Evolutionary conservation across 1,140 invertebrate genomes (phyloP).

Genomic region (Caenorhabditis brenneri): DNA sequence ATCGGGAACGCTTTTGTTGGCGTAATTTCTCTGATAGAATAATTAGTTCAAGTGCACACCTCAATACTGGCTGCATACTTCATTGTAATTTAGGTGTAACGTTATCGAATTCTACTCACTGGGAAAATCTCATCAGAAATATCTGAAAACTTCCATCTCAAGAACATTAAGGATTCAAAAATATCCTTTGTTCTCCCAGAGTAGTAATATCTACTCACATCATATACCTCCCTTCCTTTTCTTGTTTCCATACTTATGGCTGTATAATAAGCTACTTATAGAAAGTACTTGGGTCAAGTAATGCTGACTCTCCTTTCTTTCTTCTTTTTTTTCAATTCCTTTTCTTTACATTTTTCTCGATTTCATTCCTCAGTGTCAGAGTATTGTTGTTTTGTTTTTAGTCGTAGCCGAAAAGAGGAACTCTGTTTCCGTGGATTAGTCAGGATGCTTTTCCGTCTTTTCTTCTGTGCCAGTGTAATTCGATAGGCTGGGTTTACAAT

Average conservation of each 20-base stretch:
- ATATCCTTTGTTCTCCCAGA: neutral
- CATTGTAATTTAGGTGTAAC: too few relatives aligned
- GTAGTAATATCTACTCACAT: neutral
- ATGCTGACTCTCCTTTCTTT: conserved; percentile 25
- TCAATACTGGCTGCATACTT: too few relatives aligned
- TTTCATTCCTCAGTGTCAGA: neutral
- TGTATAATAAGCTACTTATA: conserved; percentile 42
- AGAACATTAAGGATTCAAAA: neutral
- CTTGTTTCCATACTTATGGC: conserved; percentile 8
- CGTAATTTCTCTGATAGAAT: too few relatives aligned
- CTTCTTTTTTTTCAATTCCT: neutral
- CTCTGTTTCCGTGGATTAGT: conserved; percentile 22
- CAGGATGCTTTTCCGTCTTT: neutral
- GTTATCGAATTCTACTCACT: too few relatives aligned
- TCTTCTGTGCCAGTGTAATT: neutral
- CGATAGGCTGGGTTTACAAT: conserved; percentile 25
- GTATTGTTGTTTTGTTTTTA: conserved; percentile 12
- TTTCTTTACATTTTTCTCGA: neutral
- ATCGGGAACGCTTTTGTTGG: too few relatives aligned
- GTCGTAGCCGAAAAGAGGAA: neutral
- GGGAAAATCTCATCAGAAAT: too few relatives aligned
- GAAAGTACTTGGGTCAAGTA: conserved; percentile 40
- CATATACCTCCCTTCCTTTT: neutral
- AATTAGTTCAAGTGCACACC: too few relatives aligned
- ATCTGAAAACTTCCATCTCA: too few relatives aligned